Base-by-base conservation (phyloP, 2,797 vertebrate genomes). In the Rachycentron canadum region DNA sequence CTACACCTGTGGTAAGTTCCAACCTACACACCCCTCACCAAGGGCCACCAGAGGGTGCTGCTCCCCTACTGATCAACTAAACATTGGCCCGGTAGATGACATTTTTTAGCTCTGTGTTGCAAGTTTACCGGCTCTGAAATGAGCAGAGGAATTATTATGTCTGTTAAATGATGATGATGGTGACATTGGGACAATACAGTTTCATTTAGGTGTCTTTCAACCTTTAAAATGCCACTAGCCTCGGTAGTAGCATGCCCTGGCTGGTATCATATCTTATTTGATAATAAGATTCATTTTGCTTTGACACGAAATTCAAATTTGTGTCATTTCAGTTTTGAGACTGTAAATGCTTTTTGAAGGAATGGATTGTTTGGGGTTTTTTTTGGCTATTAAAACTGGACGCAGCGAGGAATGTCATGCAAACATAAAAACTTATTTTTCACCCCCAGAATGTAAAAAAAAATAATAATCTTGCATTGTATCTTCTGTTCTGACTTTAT, bases 1-100 rank as follows among this genome's bases (percentile, higher is more conserved):
- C 87, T 97, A 97, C 90, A 97, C 96, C 64, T 97, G 97, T 82
- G 97, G 97, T 97, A 91, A 95, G 96, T 91, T 43, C 26, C 1
- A 45, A 5, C 16, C 5, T 10, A 9, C 21, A 21, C 13, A 25
- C 38, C n/a, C 30, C 36, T 17, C 0, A 57, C 30, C 7, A 11
- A 2, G 5, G 21, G 32, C 88, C 94, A 93, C 87, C 62, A 93
- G 94, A 74, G 86, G 92, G 92, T 1, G 77, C 23, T 78, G 76
- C 82, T 83, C n/a, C 23, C 76, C 66, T 65, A 87, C 17, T 68
- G 36, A 89, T 84, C 19, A 26, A 45, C n/a, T 23, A 21, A 7
- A 30, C 25, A 59, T 3, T 0, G 3, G 30, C 7, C 7, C 21
- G 10, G 13, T 5, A 21, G 0, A 2, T 7, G 2, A 38, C n/a